Evolutionary conservation across 2,797 vertebrate genomes (phyloP), one percentile per base, ranked within the genome.

Genomic region (Periparus ater): DNA sequence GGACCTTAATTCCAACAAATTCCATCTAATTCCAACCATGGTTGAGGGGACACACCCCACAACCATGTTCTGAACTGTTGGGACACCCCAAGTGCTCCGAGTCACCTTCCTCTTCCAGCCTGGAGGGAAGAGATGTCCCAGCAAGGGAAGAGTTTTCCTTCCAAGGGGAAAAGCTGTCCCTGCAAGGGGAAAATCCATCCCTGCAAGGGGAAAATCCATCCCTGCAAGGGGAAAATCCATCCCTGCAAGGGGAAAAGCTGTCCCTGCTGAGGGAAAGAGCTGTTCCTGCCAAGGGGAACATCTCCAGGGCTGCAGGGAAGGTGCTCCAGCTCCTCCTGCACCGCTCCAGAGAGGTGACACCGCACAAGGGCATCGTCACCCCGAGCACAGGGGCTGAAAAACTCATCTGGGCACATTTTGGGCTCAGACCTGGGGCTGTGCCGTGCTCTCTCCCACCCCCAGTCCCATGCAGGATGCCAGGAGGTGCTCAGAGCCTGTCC

Each of bases 401-500:
- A 18, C 10, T 11, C 48, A 26, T 4, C 78, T 9, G 12, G 68
- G 13, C 47, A 47, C 85, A 20, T 10, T 44, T 32, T 36, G 62
- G 65, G 65, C 5, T 42, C 27, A 11, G 54, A 32, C 5, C 58
- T 13, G 47, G 17, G 72, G 50, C 19, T 1, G 4, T 16, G 61
- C 50, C 26, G 79, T 9, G 60, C 78, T n/a, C 1, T 0, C 63
- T 55, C 53, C 85, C 73, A 70, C 6, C 65, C 60, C 73, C 44
- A 10, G 4, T 48, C 45, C 15, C 92, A 57, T 68, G 91, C 93
- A 88, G 7, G 60, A 22, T 42, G 32, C 76, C 50, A 11, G 53
- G 20, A 87, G 73, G 93, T 89, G 91, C 91, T 58, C 7, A 51
- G 65, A 48, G 92, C 85, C 92, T 62, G 79, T 78, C 93, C 98